Base-by-base conservation (phyloP, 2,113 vertebrate genomes). In the Saccopteryx leptura region DNA sequence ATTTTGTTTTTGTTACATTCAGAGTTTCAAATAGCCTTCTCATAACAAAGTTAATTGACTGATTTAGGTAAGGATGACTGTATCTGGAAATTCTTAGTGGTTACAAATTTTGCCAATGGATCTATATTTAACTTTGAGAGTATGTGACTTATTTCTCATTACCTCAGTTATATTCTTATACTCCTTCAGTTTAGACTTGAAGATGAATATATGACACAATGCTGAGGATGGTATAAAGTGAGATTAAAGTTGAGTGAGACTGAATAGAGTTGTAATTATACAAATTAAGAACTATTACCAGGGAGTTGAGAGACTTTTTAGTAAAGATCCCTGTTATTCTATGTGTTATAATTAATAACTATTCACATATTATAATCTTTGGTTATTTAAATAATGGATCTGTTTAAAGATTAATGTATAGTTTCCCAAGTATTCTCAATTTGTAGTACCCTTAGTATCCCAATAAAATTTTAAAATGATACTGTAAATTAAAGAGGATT, bases 261-360 rank as follows among this genome's bases (percentile, higher is more conserved):
- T 93, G 66, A 89, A n/a, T 91, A 80, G 52, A 91, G 31, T 56
- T 92, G 17, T 94, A 93, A 69, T 93, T 90, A 68, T 21, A 90
- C 46, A 15, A 90, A 83, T 94, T 95, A 95, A 78, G 68, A 85
- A 82, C 68, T 82, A 76, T 26, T 93, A 68, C n/a, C 9, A 54
- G 68, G 52, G 19, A 39, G 31, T 91, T 65, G 60, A 86, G 31
- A 75, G 81, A 75, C 7, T 79, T 92, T 91, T 80, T 75, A 33
- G 63, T 72, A 79, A 86, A 87, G 69, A 83, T 78, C 3, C 48
- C 24, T 48, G 17, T 74, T 92, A 76, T n/a, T 88, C 17, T 95
- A 79, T 87, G 50, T 80, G 28, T 84, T 92, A 18, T 81, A 95
- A 69, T 80, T 88, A 71, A 46, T 95, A 82, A 82, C 13, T 93